These are phyloP conservation scores for Anguilla marmorata DNA, from an alignment of 2,797 vertebrate genomes.

Conservation along the genomic window DNA sequence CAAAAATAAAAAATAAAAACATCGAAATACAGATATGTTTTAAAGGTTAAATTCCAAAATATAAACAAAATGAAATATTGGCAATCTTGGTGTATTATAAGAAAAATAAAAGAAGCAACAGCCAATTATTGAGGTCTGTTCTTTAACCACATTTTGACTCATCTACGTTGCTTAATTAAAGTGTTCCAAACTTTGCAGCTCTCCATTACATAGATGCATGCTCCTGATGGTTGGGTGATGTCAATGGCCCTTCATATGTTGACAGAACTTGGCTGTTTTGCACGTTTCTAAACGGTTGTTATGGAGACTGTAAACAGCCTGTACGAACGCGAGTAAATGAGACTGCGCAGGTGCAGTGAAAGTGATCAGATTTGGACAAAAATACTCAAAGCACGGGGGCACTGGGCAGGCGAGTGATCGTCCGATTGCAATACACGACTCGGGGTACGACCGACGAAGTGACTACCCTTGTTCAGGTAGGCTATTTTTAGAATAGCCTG, in stretches of 20 bases:
- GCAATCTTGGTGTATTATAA: background rate
- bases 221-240: background rate
- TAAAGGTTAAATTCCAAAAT: no score
- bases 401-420: background rate
- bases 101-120: background rate
- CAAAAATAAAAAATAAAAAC: background rate
- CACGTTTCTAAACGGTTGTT: conserved; percentile 7
- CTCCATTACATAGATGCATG: background rate
- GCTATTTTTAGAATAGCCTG: background rate
- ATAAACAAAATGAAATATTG: no score
- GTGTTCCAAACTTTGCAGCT: background rate
- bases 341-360: conserved; percentile 17
- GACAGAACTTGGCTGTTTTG: background rate
- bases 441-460: background rate
- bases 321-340: background rate
- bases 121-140: background rate
- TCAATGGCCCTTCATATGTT: background rate
- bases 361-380: background rate
- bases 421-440: background rate
- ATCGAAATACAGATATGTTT: background rate
- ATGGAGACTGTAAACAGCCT: conserved; percentile 21
- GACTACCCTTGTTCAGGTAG: background rate
- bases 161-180: background rate
- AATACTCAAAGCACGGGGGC: background rate
- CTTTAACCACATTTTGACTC: background rate